Conservation (phyloP, 2,113 vertebrate species). For the Bufo bufo region DNA sequence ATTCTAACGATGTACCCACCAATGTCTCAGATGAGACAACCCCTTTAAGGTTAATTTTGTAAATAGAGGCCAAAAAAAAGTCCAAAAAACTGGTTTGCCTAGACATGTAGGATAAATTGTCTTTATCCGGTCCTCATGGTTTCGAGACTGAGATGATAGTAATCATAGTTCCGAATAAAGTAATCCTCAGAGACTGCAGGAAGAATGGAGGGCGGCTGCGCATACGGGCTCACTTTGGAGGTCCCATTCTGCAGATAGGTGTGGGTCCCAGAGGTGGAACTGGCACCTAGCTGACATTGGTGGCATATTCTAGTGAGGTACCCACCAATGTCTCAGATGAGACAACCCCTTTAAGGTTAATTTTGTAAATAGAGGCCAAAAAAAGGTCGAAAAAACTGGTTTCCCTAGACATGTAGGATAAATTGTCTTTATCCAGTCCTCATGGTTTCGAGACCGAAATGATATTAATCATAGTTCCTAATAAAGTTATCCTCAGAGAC, state of each 20-base stretch:
- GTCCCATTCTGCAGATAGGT: no score
- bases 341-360: not conserved
- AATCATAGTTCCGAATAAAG: not conserved
- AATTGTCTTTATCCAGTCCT: not conserved
- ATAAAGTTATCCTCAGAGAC: conserved; percentile 3
- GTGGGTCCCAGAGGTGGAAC: no score
- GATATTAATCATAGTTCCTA: conserved; percentile 3
- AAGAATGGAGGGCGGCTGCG: no score
- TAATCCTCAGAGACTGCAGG: conserved; percentile 1
- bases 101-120: not conserved
- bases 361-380: not conserved
- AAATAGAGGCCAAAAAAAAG: not conserved
- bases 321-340: not conserved
- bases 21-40: no score
- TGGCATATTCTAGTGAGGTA: not conserved
- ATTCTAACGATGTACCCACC: not conserved
- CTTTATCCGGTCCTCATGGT: not conserved
- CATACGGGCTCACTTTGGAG: no score
- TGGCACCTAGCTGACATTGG: no score
- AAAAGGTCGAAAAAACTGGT: not conserved
- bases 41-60: not conserved
- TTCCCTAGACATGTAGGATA: not conserved
- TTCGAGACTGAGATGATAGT: not conserved
- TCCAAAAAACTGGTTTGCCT: not conserved
- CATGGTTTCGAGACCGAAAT: not conserved